A percentile compares a stretch with the other conserved stretches of the same genome.
Conservation (phyloP, 2,113 vertebrate genomes). For the Pomatostomus ruficeps region DNA sequence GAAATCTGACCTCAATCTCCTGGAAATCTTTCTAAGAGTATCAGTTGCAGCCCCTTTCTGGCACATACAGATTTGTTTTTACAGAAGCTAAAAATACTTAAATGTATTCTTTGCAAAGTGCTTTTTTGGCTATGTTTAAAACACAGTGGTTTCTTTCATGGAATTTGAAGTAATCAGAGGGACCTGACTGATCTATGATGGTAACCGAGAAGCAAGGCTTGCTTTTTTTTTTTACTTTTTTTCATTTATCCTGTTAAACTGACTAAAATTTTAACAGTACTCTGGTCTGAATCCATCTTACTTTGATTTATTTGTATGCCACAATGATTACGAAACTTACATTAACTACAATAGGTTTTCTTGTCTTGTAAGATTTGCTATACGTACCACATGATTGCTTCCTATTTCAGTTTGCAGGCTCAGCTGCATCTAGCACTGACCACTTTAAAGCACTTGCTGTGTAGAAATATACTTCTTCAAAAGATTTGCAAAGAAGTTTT, state of each 20-base stretch:
- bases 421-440: background rate
- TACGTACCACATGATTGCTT: rapidly evolving
- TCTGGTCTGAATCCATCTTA: background rate
- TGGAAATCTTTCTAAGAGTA: background rate
- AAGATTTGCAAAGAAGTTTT: background rate
- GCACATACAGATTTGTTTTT: background rate
- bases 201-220: background rate
- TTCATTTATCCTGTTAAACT: background rate
- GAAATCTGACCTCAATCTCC: background rate
- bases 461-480: background rate
- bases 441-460: background rate
- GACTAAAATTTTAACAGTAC: background rate
- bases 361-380: background rate
- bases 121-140: background rate
- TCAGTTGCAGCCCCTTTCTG: background rate
- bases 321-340: background rate
- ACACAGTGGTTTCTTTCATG: background rate
- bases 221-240: background rate
- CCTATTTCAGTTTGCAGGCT: background rate
- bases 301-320: background rate
- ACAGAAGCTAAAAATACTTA: background rate
- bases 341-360: background rate
- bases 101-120: background rate
- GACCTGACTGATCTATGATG: background rate
- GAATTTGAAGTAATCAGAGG: background rate